phyloP scores from a whole-genome alignment of 1,140 invertebrate species.

The Cheumatopsyche charites region DNA sequence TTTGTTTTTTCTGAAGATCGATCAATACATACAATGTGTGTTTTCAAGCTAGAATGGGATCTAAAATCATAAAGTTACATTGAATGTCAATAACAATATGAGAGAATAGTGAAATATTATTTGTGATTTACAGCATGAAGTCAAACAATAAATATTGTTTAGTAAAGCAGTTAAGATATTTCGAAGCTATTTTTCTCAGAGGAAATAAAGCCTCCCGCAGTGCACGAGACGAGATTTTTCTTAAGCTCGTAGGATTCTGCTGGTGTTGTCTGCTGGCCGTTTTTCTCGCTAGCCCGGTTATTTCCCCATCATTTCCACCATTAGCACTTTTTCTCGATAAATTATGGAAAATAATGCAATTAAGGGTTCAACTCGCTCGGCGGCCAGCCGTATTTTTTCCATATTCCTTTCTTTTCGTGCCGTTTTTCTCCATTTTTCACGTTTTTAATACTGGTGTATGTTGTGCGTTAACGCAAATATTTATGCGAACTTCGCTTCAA shows the following conservation, averaged over 20 bases:
- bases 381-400: constrained; percentile 10
- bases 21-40: too few relatives aligned
- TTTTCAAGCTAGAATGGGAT: too few relatives aligned
- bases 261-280: neutral
- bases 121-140: too few relatives aligned
- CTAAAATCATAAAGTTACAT: too few relatives aligned
- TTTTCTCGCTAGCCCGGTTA: neutral
- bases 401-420: neutral
- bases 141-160: constrained; percentile 9
- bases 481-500: neutral
- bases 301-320: constrained; percentile 36
- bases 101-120: too few relatives aligned
- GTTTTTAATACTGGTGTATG: neutral
- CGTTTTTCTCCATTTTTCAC: constrained; percentile 23
- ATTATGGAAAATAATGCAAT: constrained; percentile 49
- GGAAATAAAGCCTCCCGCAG: constrained; percentile 9
- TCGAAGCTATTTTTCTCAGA: constrained; percentile 5
- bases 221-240: constrained; percentile 2
- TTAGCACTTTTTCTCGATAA: constrained; percentile 49
- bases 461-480: neutral
- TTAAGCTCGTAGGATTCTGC: constrained; percentile 7
- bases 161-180: neutral
- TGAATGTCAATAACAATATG: too few relatives aligned
- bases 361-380: constrained; percentile 39
- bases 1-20: too few relatives aligned